Conservation (phyloP, 1,140 invertebrate species). For the Bactericera cockerelli region DNA sequence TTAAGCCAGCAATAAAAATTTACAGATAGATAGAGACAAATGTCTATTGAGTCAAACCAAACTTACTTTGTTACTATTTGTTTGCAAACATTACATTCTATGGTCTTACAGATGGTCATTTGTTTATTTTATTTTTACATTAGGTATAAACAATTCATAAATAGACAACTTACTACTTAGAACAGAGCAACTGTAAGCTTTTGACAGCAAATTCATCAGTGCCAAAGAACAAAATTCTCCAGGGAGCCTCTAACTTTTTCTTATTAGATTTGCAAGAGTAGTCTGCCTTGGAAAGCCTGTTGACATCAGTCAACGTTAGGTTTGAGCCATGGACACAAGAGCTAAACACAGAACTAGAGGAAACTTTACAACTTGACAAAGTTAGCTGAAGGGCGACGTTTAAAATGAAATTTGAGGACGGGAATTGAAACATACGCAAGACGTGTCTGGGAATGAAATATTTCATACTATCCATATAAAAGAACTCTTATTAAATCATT, state of each 20-base stretch:
- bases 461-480: too few relatives aligned
- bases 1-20: too few relatives aligned
- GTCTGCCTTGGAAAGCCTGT: background rate
- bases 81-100: too few relatives aligned
- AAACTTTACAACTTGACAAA: conserved; percentile 1
- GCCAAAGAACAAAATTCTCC: conserved; percentile 50
- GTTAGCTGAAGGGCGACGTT: background rate
- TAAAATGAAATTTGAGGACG: background rate
- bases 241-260: conserved; percentile 22
- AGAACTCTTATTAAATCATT: too few relatives aligned
- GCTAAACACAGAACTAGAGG: background rate
- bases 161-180: conserved; percentile 23
- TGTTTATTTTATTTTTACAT: too few relatives aligned
- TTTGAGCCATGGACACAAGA: background rate
- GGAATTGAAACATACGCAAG: background rate
- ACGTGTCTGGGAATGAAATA: background rate
- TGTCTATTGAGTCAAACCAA: too few relatives aligned
- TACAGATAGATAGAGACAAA: too few relatives aligned
- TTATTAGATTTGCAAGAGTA: conserved; percentile 13
- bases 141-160: too few relatives aligned
- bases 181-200: conserved; percentile 33
- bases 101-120: too few relatives aligned
- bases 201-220: conserved; percentile 47
- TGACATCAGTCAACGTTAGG: background rate
- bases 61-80: too few relatives aligned